A percentile compares a stretch with the other conserved stretches of the same genome.
phyloP scores from a whole-genome alignment of 1,140 invertebrate species.

The Cyclina sinensis region DNA sequence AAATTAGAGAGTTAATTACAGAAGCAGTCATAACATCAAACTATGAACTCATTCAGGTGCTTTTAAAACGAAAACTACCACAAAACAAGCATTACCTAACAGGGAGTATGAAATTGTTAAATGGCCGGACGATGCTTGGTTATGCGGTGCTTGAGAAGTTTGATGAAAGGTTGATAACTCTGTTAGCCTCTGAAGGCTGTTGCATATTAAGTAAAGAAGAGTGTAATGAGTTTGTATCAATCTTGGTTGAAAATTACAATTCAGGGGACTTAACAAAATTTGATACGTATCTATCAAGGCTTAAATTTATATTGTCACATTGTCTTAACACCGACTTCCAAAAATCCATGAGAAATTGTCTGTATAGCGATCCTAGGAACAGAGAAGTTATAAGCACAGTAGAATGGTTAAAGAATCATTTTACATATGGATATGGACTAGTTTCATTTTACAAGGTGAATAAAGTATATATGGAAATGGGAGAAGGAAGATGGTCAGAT shows the following conservation, averaged over 20 bases:
- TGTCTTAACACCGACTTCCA: neutral
- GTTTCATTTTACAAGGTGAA: neutral
- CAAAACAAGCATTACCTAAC: neutral
- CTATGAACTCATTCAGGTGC: neutral
- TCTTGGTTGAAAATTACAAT: neutral
- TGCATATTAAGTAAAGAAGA: neutral
- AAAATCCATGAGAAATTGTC: neutral
- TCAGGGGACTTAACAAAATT: neutral
- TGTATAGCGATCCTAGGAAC: neutral
- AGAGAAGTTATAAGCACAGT: neutral
- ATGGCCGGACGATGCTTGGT: neutral
- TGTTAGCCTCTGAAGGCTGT: neutral
- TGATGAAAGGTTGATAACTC: neutral
- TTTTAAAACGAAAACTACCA: neutral
- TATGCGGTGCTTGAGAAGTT: neutral
- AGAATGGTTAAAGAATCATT: neutral
- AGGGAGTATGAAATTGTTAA: neutral
- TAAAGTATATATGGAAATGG: neutral
- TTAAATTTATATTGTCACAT: neutral
- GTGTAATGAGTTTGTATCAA: neutral
- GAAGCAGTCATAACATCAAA: neutral
- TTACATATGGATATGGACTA: neutral
- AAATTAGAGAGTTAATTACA: neutral
- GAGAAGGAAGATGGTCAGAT: constrained; percentile 6
- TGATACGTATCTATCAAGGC: neutral